phyloP scores from a whole-genome alignment of 1,140 invertebrate genomes.

The Agraylea sexmaculata region DNA sequence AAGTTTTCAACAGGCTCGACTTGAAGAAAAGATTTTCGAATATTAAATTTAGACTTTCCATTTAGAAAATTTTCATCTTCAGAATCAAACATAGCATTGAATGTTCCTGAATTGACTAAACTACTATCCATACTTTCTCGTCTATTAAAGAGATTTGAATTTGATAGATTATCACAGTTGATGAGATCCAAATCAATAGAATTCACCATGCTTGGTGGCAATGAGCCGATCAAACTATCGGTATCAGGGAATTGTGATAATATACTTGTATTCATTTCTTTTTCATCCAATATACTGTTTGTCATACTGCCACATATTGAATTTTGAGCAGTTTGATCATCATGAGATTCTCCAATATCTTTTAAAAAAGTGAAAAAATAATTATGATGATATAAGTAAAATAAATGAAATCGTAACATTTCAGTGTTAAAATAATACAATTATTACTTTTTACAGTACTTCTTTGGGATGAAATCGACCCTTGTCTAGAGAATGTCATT shows the following conservation, averaged over 20 bases:
- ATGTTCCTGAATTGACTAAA: slow-evolving; percentile 37
- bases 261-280: slow-evolving; percentile 41
- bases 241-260: slow-evolving; percentile 37
- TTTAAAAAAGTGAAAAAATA: too few relatives aligned
- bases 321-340: slow-evolving; percentile 19
- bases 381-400: slow-evolving; percentile 4
- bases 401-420: neutral
- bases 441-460: slow-evolving; percentile 1
- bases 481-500: slow-evolving; percentile 26
- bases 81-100: slow-evolving; percentile 25
- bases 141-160: slow-evolving; percentile 25
- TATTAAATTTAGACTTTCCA: slow-evolving; percentile 19
- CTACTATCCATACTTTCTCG: slow-evolving; percentile 30
- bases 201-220: slow-evolving; percentile 33
- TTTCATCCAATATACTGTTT: slow-evolving; percentile 37
- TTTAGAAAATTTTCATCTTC: slow-evolving; percentile 15
- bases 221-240: slow-evolving; percentile 35
- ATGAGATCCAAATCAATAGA: slow-evolving; percentile 36
- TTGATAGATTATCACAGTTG: slow-evolving; percentile 25
- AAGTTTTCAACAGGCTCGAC: slow-evolving; percentile 16
- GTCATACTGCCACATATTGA: slow-evolving; percentile 39
- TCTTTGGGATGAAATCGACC: slow-evolving; percentile 15
- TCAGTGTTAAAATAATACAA: neutral
- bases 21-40: slow-evolving; percentile 19
- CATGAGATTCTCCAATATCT: too few relatives aligned